Evolutionary conservation across 2,113 vertebrate genomes (phyloP).

Genomic region (Sialia sialis): DNA sequence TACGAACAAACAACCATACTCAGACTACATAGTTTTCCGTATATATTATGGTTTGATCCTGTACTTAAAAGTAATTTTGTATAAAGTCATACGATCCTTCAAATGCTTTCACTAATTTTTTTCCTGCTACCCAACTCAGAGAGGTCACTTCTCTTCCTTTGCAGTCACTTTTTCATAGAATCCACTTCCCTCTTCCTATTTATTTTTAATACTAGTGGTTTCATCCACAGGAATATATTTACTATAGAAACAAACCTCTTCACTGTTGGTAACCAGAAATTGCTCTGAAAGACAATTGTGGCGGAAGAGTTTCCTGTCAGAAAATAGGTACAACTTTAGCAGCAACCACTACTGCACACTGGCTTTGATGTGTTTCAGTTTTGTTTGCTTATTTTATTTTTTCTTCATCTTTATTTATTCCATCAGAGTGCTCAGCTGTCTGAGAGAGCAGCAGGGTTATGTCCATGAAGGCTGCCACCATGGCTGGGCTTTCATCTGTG

Average conservation of each 20-base stretch:
- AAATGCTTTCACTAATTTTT: neutral
- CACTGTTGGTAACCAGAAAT: neutral
- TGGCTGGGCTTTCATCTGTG: neutral
- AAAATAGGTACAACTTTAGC: conserved; percentile 4
- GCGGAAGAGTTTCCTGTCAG: conserved; percentile 33
- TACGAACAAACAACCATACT: neutral
- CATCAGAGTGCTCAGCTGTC: neutral
- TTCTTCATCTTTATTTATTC: neutral
- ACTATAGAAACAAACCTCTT: conserved; percentile 11
- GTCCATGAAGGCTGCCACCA: neutral
- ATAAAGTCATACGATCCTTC: neutral
- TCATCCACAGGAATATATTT: neutral
- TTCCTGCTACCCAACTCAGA: neutral
- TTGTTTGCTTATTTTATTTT: neutral
- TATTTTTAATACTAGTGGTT: conserved; percentile 12
- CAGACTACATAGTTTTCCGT: neutral
- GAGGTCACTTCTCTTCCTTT: conserved; percentile 22
- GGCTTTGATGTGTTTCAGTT: conserved; percentile 5
- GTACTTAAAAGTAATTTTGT: conserved; percentile 10
- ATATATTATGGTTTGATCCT: neutral
- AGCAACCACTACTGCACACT: neutral
- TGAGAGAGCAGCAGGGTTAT: neutral
- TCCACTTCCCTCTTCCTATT: conserved; percentile 7
- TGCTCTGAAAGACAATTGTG: neutral
- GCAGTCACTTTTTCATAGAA: neutral